phyloP scores from a whole-genome alignment of 2,797 vertebrate species.

The Malurus leucopterus region DNA sequence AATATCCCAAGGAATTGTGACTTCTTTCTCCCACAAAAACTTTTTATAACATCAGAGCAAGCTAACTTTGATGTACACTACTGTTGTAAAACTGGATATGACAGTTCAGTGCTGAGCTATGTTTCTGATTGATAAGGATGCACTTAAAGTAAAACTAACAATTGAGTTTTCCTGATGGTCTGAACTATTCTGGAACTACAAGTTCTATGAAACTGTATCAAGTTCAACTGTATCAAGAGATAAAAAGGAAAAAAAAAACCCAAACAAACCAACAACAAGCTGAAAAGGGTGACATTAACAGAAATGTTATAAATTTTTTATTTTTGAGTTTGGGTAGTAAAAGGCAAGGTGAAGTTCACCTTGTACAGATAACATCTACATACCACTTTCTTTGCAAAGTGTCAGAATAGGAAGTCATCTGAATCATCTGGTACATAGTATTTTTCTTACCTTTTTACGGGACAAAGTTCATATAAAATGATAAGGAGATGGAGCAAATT shows the following conservation, averaged over 20 bases:
- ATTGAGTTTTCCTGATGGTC: neutral
- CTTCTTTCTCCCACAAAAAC: neutral
- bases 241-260: neutral
- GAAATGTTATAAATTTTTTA: neutral
- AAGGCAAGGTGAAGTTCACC: neutral
- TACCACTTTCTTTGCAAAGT: neutral
- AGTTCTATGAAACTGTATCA: neutral
- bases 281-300: neutral
- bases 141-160: neutral
- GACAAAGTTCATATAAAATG: neutral
- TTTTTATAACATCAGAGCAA: slow-evolving; percentile 11
- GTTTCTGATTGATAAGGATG: slow-evolving; percentile 31
- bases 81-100: neutral
- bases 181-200: neutral
- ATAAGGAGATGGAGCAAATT: slow-evolving; percentile 1
- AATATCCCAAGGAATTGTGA: slow-evolving; percentile 20
- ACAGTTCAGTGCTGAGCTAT: neutral
- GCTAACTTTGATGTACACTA: neutral
- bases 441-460: neutral
- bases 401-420: neutral
- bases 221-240: neutral
- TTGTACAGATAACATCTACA: neutral
- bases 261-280: neutral
- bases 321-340: neutral
- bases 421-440: neutral